Evolutionary conservation across 2,888 invertebrate species (phyloP), one percentile per base, ranked within the genome.

Genomic region (Cordylochernes scorpioides): DNA sequence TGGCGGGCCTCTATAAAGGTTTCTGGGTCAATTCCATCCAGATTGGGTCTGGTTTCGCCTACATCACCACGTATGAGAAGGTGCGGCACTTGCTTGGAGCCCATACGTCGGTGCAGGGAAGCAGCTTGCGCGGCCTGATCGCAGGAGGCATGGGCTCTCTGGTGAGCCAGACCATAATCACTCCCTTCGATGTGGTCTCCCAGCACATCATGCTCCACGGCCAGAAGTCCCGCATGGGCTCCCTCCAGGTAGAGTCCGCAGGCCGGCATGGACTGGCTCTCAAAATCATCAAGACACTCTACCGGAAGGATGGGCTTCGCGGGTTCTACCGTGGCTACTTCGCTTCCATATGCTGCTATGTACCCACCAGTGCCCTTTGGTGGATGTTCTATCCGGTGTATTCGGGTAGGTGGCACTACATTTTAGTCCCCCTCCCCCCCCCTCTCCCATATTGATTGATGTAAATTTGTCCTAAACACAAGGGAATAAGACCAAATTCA

Each of bases 361-460:
- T 86, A 25, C 88, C 91, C 9, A 88, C 84, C 54, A 84, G 82
- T 12, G 88, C 86, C n/a, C 62, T 88, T 25, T 91, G 91, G 88
- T 94, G 91, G 91, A 72, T 69, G 13, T 70, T 86, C 45, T 91
- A 91, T 53, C 80, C 82, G 40, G 60, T 72, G 24, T 88, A 84
- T 54, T 80, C 84, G 67, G 80, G 86, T 84, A 53, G 46, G 47
- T 28, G 7, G 8, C n/a, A n/a, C n/a, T n/a, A n/a, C n/a, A n/a
- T n/a, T n/a, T n/a, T n/a, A n/a, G n/a, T n/a, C n/a, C n/a, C n/a
- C n/a, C n/a, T n/a, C n/a, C n/a, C n/a, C n/a, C n/a, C n/a, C n/a
- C n/a, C n/a, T n/a, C n/a, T n/a, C n/a, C n/a, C n/a, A n/a, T n/a
- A n/a, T n/a, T n/a, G n/a, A n/a, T n/a, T n/a, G n/a, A n/a, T n/a